Conservation (phyloP, 2,888 invertebrate species). For the Lysandra coridon region DNA sequence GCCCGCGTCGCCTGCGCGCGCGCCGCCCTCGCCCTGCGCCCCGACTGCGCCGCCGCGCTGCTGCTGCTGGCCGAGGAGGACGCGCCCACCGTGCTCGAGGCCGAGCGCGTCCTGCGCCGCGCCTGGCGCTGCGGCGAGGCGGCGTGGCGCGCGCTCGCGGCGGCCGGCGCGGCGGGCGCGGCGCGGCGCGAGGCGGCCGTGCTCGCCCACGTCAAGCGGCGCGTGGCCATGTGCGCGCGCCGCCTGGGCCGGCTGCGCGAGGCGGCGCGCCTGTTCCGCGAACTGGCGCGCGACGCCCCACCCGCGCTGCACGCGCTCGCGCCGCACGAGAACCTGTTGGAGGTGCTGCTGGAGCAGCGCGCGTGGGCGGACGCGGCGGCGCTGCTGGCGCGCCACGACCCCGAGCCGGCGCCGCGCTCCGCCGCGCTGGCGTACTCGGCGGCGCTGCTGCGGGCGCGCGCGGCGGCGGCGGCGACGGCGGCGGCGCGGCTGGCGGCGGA, state of each 20-base stretch:
- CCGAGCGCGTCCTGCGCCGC: constrained; percentile 74
- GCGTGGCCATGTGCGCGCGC: constrained; percentile 98
- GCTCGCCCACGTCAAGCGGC: constrained; percentile 96
- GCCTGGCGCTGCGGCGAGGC: constrained; percentile 98
- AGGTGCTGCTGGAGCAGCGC: constrained; percentile 96
- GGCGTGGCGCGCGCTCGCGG: constrained; percentile 90
- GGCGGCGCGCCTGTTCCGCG: constrained; percentile 97
- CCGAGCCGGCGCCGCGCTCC: constrained; percentile 95
- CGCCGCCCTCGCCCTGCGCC: constrained; percentile 85
- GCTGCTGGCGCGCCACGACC: constrained; percentile 84
- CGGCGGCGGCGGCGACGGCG: constrained; percentile 91
- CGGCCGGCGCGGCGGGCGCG: constrained; percentile 91
- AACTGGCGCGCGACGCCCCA: constrained; percentile 97
- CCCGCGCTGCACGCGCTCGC: constrained; percentile 96
- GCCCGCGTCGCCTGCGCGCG: constrained; percentile 82
- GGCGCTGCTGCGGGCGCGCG: constrained; percentile 94
- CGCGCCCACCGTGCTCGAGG: constrained; percentile 93
- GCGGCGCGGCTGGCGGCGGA: constrained; percentile 93
- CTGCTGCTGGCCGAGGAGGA: constrained; percentile 98
- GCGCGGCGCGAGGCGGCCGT: constrained; percentile 94
- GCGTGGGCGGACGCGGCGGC: constrained; percentile 92
- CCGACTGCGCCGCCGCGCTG: constrained; percentile 96
- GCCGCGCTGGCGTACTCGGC: constrained; percentile 97
- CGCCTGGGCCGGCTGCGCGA: constrained; percentile 96
- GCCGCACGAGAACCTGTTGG: constrained; percentile 95